Evolutionary conservation across 1,140 invertebrate species (phyloP).

Genomic region (Cecropterus lyciades): DNA sequence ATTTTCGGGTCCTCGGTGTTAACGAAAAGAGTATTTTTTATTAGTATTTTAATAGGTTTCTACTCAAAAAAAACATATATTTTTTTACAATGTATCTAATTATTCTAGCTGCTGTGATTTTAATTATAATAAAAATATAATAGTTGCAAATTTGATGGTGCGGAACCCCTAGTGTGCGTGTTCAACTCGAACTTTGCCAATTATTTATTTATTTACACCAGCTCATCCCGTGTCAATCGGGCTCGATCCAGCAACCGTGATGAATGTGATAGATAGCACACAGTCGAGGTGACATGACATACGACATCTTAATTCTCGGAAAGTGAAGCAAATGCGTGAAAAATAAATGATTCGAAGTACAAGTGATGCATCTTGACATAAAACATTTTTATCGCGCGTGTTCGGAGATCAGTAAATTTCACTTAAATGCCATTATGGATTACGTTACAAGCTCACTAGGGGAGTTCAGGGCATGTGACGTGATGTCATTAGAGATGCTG

Average conservation of each 20-base stretch:
- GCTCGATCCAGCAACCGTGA: slow-evolving; percentile 30
- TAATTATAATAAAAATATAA: too few relatives aligned
- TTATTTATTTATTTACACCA: slow-evolving; percentile 20
- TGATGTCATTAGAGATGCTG: too few relatives aligned
- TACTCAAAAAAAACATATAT: too few relatives aligned
- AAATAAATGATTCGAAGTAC: slow-evolving; percentile 4
- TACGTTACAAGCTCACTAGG: neutral
- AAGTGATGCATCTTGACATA: slow-evolving; percentile 1
- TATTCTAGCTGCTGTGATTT: too few relatives aligned
- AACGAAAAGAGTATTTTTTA: too few relatives aligned
- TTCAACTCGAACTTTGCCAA: too few relatives aligned
- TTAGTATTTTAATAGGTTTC: too few relatives aligned
- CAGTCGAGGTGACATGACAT: slow-evolving; percentile 21
- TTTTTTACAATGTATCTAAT: too few relatives aligned
- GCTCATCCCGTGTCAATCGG: slow-evolving; percentile 10
- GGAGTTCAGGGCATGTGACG: neutral
- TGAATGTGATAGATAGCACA: slow-evolving; percentile 43
- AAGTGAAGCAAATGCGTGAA: slow-evolving; percentile 7
- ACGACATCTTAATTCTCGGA: slow-evolving; percentile 20
- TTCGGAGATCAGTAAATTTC: neutral
- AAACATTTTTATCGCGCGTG: neutral
- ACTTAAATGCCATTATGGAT: neutral
- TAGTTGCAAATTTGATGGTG: too few relatives aligned
- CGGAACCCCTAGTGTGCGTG: too few relatives aligned
- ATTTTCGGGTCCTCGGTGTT: too few relatives aligned